phyloP scores from a whole-genome alignment of 2,888 invertebrate genomes.

The Melinopterus prodromus region DNA sequence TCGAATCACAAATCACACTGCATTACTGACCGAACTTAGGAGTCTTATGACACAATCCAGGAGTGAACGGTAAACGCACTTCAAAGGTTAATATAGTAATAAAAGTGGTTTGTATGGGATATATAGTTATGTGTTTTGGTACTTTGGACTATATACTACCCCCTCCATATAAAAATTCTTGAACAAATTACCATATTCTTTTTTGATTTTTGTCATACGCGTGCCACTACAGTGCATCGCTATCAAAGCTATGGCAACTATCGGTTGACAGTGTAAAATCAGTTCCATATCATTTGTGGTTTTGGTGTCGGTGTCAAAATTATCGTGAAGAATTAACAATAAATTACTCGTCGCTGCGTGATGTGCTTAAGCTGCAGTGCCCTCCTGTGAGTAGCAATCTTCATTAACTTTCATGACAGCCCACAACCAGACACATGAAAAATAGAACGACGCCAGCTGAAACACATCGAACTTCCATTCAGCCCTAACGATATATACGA shows the following conservation, averaged over 20 bases:
- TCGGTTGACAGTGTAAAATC: not conserved
- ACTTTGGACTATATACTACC: too few relatives aligned
- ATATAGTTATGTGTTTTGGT: too few relatives aligned
- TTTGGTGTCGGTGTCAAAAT: conserved; percentile 8
- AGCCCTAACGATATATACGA: not conserved
- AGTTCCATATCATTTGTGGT: not conserved
- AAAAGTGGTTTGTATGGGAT: too few relatives aligned
- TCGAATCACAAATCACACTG: too few relatives aligned
- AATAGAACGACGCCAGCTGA: not conserved
- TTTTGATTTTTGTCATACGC: too few relatives aligned
- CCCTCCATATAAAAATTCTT: too few relatives aligned
- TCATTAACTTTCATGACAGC: not conserved
- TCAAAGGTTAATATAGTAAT: too few relatives aligned
- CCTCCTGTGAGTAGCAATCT: conserved; percentile 7
- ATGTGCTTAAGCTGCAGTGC: conserved; percentile 16
- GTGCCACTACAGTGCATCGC: not conserved
- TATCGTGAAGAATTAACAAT: not conserved
- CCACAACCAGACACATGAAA: not conserved
- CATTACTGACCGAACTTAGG: too few relatives aligned
- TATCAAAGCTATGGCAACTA: not conserved
- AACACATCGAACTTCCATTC: not conserved
- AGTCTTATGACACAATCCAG: too few relatives aligned
- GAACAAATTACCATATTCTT: too few relatives aligned
- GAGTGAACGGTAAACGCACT: too few relatives aligned
- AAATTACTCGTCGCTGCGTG: not conserved